Conservation (phyloP, 2,888 invertebrate species). For the Argyresthia goedartella region DNA sequence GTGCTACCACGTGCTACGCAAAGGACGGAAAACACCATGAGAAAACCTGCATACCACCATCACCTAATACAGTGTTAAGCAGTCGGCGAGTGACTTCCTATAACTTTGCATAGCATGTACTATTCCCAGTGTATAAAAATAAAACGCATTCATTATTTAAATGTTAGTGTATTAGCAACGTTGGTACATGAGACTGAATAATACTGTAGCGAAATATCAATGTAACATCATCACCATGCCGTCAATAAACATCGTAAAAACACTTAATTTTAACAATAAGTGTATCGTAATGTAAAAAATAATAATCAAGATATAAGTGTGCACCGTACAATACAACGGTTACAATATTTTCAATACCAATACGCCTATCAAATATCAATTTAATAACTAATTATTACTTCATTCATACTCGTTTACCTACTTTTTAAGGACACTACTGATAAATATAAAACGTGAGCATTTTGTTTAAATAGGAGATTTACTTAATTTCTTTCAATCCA, state of each 20-base stretch:
- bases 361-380: background rate
- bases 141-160: constrained; percentile 35
- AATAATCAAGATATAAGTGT: constrained; percentile 46
- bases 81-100: too few relatives aligned
- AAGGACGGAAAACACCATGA: too few relatives aligned
- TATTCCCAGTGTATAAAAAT: constrained; percentile 7
- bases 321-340: constrained; percentile 36
- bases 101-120: too few relatives aligned
- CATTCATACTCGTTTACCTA: constrained; percentile 57
- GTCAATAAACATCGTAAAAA: constrained; percentile 41
- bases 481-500: constrained; percentile 1
- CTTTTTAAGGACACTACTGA: constrained; percentile 47
- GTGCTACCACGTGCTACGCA: too few relatives aligned
- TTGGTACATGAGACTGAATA: constrained; percentile 69
- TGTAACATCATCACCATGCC: constrained; percentile 32
- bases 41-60: too few relatives aligned
- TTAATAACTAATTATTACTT: constrained; percentile 35
- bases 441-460: constrained; percentile 62
- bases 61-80: too few relatives aligned
- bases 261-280: constrained; percentile 1
- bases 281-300: constrained; percentile 47
- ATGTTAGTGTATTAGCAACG: constrained; percentile 71
- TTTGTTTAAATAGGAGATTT: constrained; percentile 52
- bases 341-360: background rate
- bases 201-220: constrained; percentile 60